A percentile compares a stretch with the other conserved stretches of the same genome.
Conservation (phyloP, 2,888 invertebrate genomes). For the Tetranychus piercei region DNA sequence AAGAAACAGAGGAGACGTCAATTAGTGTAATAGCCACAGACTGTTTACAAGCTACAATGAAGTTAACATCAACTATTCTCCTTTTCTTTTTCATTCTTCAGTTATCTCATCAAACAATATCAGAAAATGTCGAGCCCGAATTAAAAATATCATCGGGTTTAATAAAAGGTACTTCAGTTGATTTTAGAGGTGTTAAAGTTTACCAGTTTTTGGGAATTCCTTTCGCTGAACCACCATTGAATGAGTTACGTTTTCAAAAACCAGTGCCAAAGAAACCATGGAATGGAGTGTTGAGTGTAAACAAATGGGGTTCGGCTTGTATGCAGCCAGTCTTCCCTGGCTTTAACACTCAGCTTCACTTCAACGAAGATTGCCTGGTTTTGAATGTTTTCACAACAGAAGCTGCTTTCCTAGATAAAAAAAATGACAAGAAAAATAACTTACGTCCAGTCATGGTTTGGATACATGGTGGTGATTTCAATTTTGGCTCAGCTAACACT, state of each 20-base stretch:
- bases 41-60: too few relatives aligned
- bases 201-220: background rate
- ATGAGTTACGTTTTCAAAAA: background rate
- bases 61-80: too few relatives aligned
- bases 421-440: background rate
- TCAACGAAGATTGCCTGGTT: conserved; percentile 21
- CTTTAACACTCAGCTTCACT: background rate
- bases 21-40: too few relatives aligned
- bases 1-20: too few relatives aligned
- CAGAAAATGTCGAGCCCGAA: background rate
- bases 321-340: background rate
- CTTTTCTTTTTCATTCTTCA: too few relatives aligned
- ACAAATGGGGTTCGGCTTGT: background rate
- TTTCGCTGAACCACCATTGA: background rate
- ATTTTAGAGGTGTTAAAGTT: background rate
- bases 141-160: background rate
- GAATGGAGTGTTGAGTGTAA: background rate
- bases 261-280: background rate
- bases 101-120: too few relatives aligned
- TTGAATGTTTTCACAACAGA: conserved; percentile 20
- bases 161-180: background rate
- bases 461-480: conserved; percentile 14
- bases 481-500: conserved; percentile 5
- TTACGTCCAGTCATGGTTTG: conserved; percentile 13
- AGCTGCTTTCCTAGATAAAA: background rate